phyloP scores from a whole-genome alignment of 2,797 vertebrate species.

The Acanthiza pusilla region DNA sequence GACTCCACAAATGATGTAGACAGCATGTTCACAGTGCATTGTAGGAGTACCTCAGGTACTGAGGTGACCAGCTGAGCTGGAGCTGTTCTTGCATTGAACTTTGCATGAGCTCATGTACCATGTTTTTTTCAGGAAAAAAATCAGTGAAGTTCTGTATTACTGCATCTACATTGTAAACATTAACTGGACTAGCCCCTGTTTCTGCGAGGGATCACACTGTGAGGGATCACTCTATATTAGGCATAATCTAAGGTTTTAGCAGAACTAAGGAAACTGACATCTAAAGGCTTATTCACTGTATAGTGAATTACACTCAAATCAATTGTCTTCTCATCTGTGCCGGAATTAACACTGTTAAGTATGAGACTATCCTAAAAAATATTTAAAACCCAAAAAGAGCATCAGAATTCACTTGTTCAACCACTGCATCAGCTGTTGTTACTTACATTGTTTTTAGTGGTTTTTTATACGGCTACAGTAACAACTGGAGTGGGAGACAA shows the following conservation, averaged over 20 bases:
- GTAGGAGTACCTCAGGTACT: neutral
- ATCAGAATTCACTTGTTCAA: neutral
- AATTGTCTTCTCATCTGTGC: neutral
- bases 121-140: neutral
- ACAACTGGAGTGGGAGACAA: neutral
- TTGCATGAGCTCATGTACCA: neutral
- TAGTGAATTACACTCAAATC: neutral
- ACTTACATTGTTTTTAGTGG: fast-evolving
- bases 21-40: neutral
- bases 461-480: neutral
- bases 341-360: neutral
- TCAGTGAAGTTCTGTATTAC: neutral
- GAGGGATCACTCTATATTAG: neutral
- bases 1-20: neutral
- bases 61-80: neutral
- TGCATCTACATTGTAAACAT: neutral
- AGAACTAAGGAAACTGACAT: neutral
- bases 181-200: neutral
- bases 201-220: neutral
- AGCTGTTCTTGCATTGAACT: neutral
- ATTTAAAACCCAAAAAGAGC: neutral
- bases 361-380: neutral
- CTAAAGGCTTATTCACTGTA: neutral
- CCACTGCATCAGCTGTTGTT: neutral
- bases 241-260: neutral